A percentile compares a stretch with the other conserved stretches of the same genome.
Evolutionary conservation across 1,140 invertebrate genomes (phyloP).

Genomic region (Penaeus vannamei): DNA sequence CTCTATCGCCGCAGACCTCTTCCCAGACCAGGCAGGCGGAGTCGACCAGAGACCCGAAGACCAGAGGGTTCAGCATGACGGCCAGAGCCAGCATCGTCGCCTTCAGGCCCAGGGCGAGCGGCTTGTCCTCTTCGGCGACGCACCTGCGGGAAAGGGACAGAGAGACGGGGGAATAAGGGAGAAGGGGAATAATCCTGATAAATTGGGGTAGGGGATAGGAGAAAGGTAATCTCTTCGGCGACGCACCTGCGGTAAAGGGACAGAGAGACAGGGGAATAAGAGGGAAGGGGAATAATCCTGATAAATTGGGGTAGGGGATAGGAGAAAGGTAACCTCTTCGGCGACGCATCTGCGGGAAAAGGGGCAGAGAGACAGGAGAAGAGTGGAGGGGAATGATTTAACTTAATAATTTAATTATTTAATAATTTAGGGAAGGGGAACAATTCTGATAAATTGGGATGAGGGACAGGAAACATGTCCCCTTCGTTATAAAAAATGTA

Average conservation of each 20-base stretch:
- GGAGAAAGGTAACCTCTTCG: neutral
- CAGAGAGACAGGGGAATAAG: neutral
- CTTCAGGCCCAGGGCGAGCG: conserved; percentile 65
- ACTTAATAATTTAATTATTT: too few relatives aligned
- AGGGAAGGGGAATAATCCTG: neutral
- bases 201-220: neutral
- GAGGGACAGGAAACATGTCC: neutral
- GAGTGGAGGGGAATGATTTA: too few relatives aligned
- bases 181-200: neutral
- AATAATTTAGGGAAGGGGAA: neutral
- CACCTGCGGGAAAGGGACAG: conserved; percentile 56
- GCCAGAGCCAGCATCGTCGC: conserved; percentile 61
- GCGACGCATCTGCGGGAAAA: conserved; percentile 61
- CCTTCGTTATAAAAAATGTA: too few relatives aligned
- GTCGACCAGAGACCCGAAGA: conserved; percentile 67
- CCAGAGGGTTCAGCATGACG: conserved; percentile 65
- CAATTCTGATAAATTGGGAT: too few relatives aligned
- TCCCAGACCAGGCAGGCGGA: conserved; percentile 71
- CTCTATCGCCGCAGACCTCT: conserved; percentile 69
- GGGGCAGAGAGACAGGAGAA: too few relatives aligned
- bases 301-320: neutral
- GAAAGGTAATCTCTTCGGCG: neutral
- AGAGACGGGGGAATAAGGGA: neutral
- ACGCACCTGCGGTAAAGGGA: conserved; percentile 63
- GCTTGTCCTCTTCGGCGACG: conserved; percentile 65